Evolutionary conservation across 1,140 invertebrate genomes (phyloP), one percentile per base, ranked within the genome.

Genomic region (Drosophila suzukii): DNA sequence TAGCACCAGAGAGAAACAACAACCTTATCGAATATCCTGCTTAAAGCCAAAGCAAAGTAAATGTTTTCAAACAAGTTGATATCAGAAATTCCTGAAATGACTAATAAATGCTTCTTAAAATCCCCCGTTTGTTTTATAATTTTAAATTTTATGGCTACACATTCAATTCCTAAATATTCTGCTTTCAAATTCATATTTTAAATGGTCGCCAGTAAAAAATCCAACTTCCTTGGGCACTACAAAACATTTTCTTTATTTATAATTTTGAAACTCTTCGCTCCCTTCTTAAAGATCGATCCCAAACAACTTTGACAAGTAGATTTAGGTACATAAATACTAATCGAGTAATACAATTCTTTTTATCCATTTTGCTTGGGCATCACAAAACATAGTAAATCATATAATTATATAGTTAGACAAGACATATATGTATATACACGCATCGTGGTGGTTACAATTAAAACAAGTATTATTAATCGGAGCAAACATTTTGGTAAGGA

Each of bases 241-340:
- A 88, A 86, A 85, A 83, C 72, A 51, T 62, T 83, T 73, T 49
- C 50, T 85, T 81, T 81, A 75, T 77, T 85, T 60, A 51, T 44
- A 63, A 63, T 70, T 80, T 71, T 62, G 63, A 71, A 66, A 72
- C 50, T 44, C 50, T 47, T 53, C 56, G 68, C 61, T 74, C 39
- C 56, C 63, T 71, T 56, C 51, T 44, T 73, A 79, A 73, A 65
- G 71, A 89, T 70, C 59, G 67, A 59, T 51, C 51, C 70, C 66
- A 75, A 68, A 65, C 20, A 15, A 60, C 34, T 78, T 50, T 66
- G 17, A 67, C 54, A 60, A 74, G 61, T 78, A 71, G 38, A 57
- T 63, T 73, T 51, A 66, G 62, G 68, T 73, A 80, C 61, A 82
- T 78, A 85, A 85, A 85, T 85, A 85, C 83, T 85, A 85, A 81